Conservation (phyloP, 2,888 invertebrate genomes). For the Neoaliturus tenellus region DNA sequence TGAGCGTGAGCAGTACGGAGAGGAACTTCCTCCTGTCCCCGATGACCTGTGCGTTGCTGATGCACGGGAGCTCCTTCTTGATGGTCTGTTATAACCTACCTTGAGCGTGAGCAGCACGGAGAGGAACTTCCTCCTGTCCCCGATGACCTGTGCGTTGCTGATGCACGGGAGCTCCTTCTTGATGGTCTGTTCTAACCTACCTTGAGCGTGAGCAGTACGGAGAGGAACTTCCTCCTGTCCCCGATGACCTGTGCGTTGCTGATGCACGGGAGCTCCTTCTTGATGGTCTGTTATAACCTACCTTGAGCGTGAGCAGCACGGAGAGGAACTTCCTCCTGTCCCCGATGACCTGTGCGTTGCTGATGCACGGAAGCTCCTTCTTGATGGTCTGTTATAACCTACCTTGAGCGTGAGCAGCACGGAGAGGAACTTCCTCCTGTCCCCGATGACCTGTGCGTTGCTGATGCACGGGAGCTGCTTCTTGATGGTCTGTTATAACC, state of each 20-base stretch:
- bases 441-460: constrained; percentile 91
- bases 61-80: constrained; percentile 82
- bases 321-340: constrained; percentile 92
- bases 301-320: constrained; percentile 91
- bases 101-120: constrained; percentile 90
- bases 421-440: constrained; percentile 90
- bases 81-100: too few relatives aligned
- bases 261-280: constrained; percentile 83
- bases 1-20: constrained; percentile 89
- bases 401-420: constrained; percentile 91
- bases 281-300: too few relatives aligned
- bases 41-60: constrained; percentile 90
- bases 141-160: constrained; percentile 90
- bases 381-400: too few relatives aligned
- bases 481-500: too few relatives aligned
- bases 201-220: constrained; percentile 91
- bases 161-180: constrained; percentile 85
- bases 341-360: constrained; percentile 91
- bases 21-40: constrained; percentile 94
- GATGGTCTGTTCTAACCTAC: too few relatives aligned
- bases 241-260: constrained; percentile 92
- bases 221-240: constrained; percentile 90
- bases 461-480: constrained; percentile 85
- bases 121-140: constrained; percentile 91
- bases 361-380: constrained; percentile 83